Percentiles rank a stretch among this genome's conserved stretches.
Conservation (phyloP, 2,113 vertebrate genomes). For the Cochlearius cochlearius region DNA sequence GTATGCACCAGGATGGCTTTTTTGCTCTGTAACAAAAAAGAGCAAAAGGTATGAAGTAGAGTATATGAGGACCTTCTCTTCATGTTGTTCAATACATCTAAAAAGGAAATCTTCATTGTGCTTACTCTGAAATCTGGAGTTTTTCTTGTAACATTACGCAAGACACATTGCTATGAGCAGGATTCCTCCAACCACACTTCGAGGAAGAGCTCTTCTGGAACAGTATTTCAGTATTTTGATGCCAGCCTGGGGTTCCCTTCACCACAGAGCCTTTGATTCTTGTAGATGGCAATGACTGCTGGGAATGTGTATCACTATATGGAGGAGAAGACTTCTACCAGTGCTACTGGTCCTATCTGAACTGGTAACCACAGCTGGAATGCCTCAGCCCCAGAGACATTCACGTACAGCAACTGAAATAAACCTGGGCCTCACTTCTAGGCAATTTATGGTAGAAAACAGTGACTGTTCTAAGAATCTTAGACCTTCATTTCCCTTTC, state of each 20-base stretch:
- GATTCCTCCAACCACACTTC: not conserved
- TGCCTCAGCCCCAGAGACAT: not conserved
- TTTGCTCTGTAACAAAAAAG: not conserved
- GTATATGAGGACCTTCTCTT: not conserved
- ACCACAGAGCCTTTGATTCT: not conserved
- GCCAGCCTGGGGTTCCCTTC: not conserved
- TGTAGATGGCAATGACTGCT: not conserved
- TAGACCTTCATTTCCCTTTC: constrained; percentile 2
- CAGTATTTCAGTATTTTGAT: not conserved
- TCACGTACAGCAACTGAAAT: not conserved
- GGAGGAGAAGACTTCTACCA: not conserved
- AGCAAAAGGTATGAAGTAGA: not conserved
- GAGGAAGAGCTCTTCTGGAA: not conserved
- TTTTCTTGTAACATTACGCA: not conserved
- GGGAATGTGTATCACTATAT: not conserved
- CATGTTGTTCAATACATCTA: not conserved
- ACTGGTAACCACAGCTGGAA: not conserved
- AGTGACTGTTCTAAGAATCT: not conserved
- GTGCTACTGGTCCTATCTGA: not conserved
- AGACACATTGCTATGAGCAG: not conserved
- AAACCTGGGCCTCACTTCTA: not conserved
- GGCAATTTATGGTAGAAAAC: not conserved
- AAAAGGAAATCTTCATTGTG: not conserved
- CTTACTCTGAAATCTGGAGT: not conserved
- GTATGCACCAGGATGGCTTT: not conserved